Evolutionary conservation across 2,113 vertebrate genomes (phyloP), one percentile per base, ranked within the genome.

Genomic region (Edolisoma coerulescens): DNA sequence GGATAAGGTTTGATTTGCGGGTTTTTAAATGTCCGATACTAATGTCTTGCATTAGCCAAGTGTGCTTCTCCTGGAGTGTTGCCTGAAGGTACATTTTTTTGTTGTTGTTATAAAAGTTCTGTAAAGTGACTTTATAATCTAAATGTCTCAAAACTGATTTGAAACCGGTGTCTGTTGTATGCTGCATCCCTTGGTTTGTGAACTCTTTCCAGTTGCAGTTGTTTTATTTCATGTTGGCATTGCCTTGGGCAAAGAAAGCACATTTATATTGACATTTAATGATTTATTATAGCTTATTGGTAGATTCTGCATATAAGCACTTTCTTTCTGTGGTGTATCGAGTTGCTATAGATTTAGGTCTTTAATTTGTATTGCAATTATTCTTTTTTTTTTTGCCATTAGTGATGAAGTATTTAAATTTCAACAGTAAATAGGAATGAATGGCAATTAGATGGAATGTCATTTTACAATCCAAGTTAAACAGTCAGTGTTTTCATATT

Each of bases 381-480:
- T n/a, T 75, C 13, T 33, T 45, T 37, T 42, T 67, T 83, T 79
- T 89, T 83, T 96, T 93, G 45, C 65, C 27, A 32, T 47, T 57
- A 70, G 50, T 71, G 85, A 41, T 32, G 2, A 92, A 64, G 47
- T 78, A 89, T 77, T 96, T 81, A 92, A 59, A 87, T 87, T 91
- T 71, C 80, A 87, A 73, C 42, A 80, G 57, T 61, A 93, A 81
- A 26, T 14, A 85, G 74, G 61, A 78, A 71, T 50, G 60, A 76
- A 52, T 80, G n/a, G 41, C 52, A 89, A 47, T 90, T 75, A 95
- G 56, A 17, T 67, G 60, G 75, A 94, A 92, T 85, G 30, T 60
- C 52, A 92, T 96, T 97, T 96, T 96, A 49, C 60, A 88, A 33
- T 94, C 83, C 64, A 95, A 96, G 90, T 97, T 97, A 91, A 96